Evolutionary conservation across 2,888 invertebrate species (phyloP).

Genomic region (Callyntrura sp.): DNA sequence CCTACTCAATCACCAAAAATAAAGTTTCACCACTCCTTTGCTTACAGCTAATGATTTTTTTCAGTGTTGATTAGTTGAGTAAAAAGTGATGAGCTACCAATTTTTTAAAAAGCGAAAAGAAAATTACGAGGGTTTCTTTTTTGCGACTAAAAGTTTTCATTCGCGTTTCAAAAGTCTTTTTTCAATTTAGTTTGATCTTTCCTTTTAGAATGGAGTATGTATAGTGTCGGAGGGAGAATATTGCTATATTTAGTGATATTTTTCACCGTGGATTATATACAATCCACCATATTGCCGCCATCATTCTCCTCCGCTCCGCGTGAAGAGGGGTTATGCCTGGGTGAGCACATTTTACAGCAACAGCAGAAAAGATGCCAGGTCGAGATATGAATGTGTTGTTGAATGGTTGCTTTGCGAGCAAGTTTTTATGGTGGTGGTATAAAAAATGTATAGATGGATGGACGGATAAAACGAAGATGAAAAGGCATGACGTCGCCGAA

Average conservation of each 20-base stretch:
- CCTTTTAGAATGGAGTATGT: too few relatives aligned
- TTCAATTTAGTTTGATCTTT: not conserved
- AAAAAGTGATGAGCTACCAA: conserved; percentile 13
- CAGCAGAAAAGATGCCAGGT: not conserved
- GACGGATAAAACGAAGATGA: conserved; percentile 27
- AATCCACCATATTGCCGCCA: too few relatives aligned
- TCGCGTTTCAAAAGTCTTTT: conserved; percentile 4
- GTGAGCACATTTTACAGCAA: too few relatives aligned
- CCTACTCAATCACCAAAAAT: not conserved
- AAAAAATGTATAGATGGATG: conserved; percentile 29
- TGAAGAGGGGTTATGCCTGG: too few relatives aligned
- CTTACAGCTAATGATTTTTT: not conserved
- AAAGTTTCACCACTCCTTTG: not conserved
- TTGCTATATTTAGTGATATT: too few relatives aligned
- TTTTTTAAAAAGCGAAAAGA: conserved; percentile 4
- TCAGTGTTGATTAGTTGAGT: not conserved
- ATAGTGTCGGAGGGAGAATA: too few relatives aligned
- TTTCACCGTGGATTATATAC: too few relatives aligned
- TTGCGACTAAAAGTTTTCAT: too few relatives aligned
- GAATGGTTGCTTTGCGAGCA: conserved; percentile 12
- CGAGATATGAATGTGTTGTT: conserved; percentile 23
- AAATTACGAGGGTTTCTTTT: conserved; percentile 19
- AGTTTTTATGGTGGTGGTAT: not conserved
- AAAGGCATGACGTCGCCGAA: not conserved
- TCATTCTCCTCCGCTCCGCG: too few relatives aligned